Conservation (phyloP, 2,113 vertebrate genomes). For the Malurus alboscapulatus region DNA sequence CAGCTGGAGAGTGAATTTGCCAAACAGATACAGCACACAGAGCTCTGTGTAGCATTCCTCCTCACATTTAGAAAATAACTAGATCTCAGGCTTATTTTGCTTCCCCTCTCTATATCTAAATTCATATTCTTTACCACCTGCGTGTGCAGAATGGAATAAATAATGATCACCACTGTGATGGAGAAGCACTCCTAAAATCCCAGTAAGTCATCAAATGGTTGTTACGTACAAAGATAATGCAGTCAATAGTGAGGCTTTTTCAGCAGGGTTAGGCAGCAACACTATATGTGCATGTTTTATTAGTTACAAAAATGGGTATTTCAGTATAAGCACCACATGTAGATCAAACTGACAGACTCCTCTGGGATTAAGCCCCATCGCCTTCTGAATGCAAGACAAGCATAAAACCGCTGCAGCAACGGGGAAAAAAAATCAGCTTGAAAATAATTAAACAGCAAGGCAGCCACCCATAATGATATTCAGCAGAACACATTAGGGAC, state of each 20-base stretch:
- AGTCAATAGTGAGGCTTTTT: constrained; percentile 65
- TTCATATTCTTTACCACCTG: constrained; percentile 71
- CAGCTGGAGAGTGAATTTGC: constrained; percentile 13
- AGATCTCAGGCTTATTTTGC: constrained; percentile 49
- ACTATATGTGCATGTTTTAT: constrained; percentile 70
- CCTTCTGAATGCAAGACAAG: constrained; percentile 82
- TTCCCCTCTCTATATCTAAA: constrained; percentile 46
- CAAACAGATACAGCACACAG: background rate
- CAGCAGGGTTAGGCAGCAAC: constrained; percentile 68
- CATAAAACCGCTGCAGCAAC: constrained; percentile 78
- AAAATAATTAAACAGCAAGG: constrained; percentile 86
- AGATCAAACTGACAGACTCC: constrained; percentile 71
- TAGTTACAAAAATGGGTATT: constrained; percentile 71
- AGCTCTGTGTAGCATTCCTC: constrained; percentile 6
- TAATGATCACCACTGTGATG: constrained; percentile 69
- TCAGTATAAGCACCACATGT: constrained; percentile 69
- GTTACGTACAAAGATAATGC: constrained; percentile 64
- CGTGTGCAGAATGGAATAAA: constrained; percentile 64
- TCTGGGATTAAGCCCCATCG: constrained; percentile 72
- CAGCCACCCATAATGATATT: constrained; percentile 87
- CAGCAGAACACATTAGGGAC: constrained; percentile 82
- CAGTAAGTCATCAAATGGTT: constrained; percentile 70
- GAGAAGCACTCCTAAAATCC: constrained; percentile 64
- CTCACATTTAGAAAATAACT: constrained; percentile 52
- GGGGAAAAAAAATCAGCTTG: constrained; percentile 74